A percentile compares a stretch with the other conserved stretches of the same genome.
phyloP scores from a whole-genome alignment of 1,140 invertebrate species.

The Eurosta solidaginis region DNA sequence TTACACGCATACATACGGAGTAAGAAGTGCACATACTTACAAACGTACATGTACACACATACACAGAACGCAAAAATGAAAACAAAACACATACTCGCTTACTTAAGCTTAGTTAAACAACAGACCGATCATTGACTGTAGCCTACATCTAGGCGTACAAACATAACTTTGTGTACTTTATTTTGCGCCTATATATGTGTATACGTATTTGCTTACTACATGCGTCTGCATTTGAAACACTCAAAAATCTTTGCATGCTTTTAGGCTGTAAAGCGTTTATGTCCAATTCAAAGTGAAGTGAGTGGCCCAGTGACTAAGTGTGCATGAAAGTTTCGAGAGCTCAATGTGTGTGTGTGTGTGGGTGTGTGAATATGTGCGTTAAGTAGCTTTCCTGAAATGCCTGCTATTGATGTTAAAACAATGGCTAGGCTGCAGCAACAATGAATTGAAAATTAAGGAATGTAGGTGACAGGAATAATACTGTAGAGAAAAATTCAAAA shows the following conservation, averaged over 20 bases:
- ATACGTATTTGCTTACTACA: background rate
- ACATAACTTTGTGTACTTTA: no score
- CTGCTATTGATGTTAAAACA: conserved; percentile 3
- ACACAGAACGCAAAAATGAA: background rate
- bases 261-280: conserved; percentile 18
- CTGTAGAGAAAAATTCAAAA: background rate
- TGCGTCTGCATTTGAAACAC: background rate
- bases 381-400: background rate
- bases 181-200: background rate
- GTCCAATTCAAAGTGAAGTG: conserved; percentile 17
- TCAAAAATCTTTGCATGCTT: conserved; percentile 16
- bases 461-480: background rate
- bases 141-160: background rate
- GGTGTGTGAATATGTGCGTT: background rate
- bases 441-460: background rate
- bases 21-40: background rate
- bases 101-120: background rate
- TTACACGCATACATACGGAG: background rate
- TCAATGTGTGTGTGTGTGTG: background rate
- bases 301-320: background rate
- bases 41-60: background rate
- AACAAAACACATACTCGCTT: background rate
- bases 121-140: no score
- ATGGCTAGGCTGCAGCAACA: background rate
- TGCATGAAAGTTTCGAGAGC: background rate